Percentiles rank a stretch among this genome's conserved stretches.
Evolutionary conservation across 2,113 vertebrate genomes (phyloP).

Genomic region (Oncorhynchus tshawytscha): DNA sequence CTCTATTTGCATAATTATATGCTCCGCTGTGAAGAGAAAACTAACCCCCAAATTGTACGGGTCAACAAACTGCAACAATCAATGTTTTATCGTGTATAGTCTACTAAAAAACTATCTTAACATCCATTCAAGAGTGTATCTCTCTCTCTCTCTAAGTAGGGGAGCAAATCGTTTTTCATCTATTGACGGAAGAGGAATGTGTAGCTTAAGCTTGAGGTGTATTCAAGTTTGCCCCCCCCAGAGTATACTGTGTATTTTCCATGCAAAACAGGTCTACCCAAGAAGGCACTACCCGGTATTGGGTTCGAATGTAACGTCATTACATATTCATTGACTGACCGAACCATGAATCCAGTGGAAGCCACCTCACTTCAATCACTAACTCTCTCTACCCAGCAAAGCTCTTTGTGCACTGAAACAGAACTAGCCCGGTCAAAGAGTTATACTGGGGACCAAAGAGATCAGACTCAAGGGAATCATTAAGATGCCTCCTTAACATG

Average conservation of each 20-base stretch:
- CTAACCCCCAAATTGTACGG: conserved; percentile 99
- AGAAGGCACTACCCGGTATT: conserved; percentile 32
- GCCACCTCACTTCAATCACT: conserved; percentile 61
- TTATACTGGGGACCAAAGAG: no score
- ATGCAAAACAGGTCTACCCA: conserved; percentile 33
- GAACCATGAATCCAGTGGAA: conserved; percentile 68
- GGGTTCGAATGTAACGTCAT: conserved; percentile 53
- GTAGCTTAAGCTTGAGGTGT: conserved; percentile 41
- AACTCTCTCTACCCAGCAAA: no score
- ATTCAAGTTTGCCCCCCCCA: conserved; percentile 22
- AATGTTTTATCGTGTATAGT: conserved; percentile 96
- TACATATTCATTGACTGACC: conserved; percentile 76
- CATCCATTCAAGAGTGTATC: conserved; percentile 71
- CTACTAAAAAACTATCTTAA: conserved; percentile 83
- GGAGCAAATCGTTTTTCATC: conserved; percentile 75
- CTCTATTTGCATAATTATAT: conserved; percentile 99
- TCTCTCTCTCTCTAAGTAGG: conserved; percentile 35
- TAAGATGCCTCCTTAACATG: no score
- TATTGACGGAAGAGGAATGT: conserved; percentile 44
- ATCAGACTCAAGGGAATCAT: no score
- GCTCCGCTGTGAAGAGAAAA: conserved; percentile 98
- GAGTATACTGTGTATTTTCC: not conserved
- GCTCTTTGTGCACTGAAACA: no score
- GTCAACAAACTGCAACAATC: conserved; percentile 99
- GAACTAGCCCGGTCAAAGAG: no score